Evolutionary conservation across 2,113 vertebrate genomes (phyloP).

Genomic region (Aphyosemion australe): DNA sequence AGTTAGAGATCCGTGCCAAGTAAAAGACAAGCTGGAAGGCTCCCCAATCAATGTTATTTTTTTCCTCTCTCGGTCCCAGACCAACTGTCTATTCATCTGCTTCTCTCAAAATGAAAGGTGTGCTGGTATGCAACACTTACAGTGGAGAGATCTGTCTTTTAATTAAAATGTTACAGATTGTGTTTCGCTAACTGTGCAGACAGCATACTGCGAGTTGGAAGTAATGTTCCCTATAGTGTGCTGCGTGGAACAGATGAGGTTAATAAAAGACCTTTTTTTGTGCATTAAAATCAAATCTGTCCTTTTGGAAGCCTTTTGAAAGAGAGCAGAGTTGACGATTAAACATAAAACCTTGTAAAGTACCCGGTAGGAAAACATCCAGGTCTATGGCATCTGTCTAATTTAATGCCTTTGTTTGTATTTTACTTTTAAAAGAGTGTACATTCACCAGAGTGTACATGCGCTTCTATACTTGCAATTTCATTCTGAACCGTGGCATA

Average conservation of each 20-base stretch:
- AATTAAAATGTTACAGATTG: conserved; percentile 75
- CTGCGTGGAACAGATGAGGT: conserved; percentile 57
- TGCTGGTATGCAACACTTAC: conserved; percentile 70
- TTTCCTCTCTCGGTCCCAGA: conserved; percentile 73
- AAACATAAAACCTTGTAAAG: conserved; percentile 35
- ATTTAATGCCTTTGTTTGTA: conserved; percentile 62
- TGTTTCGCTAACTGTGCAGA: conserved; percentile 53
- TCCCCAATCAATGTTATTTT: conserved; percentile 77
- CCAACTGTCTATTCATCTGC: conserved; percentile 81
- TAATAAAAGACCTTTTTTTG: conserved; percentile 47
- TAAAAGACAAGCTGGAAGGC: conserved; percentile 72
- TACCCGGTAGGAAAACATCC: background rate
- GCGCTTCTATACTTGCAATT: conserved; percentile 71
- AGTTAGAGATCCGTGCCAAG: conserved; percentile 68
- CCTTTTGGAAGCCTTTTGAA: background rate
- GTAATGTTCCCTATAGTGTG: conserved; percentile 57
- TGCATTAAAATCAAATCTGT: conserved; percentile 38
- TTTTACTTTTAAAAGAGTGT: conserved; percentile 72
- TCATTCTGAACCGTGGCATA: conserved; percentile 71
- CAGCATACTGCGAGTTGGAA: conserved; percentile 64
- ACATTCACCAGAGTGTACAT: conserved; percentile 61
- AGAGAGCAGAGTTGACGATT: conserved; percentile 16
- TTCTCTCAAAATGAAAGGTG: conserved; percentile 77
- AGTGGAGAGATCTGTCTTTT: conserved; percentile 64
- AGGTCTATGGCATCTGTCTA: conserved; percentile 56